Evolutionary conservation across 2,888 invertebrate genomes (phyloP).

Genomic region (Helicoverpa assulta): DNA sequence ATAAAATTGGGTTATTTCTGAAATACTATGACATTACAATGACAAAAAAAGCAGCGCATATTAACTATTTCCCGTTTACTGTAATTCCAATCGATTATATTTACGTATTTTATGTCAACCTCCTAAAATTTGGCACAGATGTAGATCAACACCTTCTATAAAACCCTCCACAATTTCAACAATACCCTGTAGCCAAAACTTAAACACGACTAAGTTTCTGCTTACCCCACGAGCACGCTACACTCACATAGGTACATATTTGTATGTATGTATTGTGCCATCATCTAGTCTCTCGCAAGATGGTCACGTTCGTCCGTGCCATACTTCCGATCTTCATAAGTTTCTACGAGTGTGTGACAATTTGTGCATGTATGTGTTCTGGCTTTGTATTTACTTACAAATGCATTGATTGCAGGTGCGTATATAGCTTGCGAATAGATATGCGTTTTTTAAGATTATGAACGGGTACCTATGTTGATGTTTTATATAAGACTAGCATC

Average conservation of each 20-base stretch:
- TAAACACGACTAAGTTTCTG: background rate
- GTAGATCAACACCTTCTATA: too few relatives aligned
- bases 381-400: background rate
- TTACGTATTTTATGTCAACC: too few relatives aligned
- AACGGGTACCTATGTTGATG: too few relatives aligned
- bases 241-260: background rate
- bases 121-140: too few relatives aligned
- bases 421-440: too few relatives aligned
- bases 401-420: constrained; percentile 1
- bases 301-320: constrained; percentile 62
- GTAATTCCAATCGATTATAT: too few relatives aligned
- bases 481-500: too few relatives aligned
- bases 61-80: too few relatives aligned
- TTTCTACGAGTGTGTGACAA: constrained; percentile 1
- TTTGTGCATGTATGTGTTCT: constrained; percentile 4
- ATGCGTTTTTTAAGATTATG: too few relatives aligned
- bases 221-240: constrained; percentile 6
- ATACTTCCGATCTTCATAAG: constrained; percentile 52
- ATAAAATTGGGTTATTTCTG: too few relatives aligned
- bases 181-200: background rate
- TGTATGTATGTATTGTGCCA: background rate
- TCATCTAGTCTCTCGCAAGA: constrained; percentile 32
- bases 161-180: background rate
- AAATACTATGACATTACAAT: too few relatives aligned
- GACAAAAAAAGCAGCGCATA: too few relatives aligned